Evolutionary conservation across 2,888 invertebrate genomes (phyloP).

Genomic region (Athetis lepigone): DNA sequence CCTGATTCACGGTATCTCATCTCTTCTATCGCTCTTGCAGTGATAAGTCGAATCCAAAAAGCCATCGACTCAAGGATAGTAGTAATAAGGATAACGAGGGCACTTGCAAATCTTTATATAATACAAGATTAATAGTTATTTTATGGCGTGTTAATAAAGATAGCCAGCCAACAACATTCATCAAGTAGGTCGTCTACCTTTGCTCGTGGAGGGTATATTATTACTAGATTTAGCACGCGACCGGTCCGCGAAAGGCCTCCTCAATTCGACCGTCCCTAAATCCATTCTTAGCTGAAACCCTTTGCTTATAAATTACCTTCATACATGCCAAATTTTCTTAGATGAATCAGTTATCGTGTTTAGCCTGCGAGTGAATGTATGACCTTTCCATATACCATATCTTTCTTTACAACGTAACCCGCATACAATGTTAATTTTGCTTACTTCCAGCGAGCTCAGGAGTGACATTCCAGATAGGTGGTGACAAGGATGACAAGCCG

Average conservation of each 20-base stretch:
- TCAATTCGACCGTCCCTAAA: too few species aligned
- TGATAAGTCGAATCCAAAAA: not conserved
- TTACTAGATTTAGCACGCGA: too few species aligned
- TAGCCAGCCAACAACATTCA: not conserved
- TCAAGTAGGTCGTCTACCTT: too few species aligned
- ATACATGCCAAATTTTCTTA: not conserved
- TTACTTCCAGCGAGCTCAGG: slow-evolving; percentile 87
- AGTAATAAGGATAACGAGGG: not conserved
- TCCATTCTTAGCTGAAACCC: too few species aligned
- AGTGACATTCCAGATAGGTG: slow-evolving; percentile 93
- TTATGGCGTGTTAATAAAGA: not conserved
- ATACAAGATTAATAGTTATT: not conserved
- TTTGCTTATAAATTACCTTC: too few species aligned
- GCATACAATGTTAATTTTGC: slow-evolving; percentile 4
- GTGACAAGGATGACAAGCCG: slow-evolving; percentile 90
- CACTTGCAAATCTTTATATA: not conserved
- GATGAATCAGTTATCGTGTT: not conserved
- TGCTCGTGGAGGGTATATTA: too few species aligned
- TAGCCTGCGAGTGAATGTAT: too few species aligned
- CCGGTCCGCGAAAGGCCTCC: too few species aligned
- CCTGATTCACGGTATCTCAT: too few species aligned
- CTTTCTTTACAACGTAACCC: not conserved
- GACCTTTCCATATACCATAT: too few species aligned
- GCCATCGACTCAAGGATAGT: not conserved
- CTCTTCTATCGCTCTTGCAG: not conserved